phyloP scores from a whole-genome alignment of 2,888 invertebrate species.

The Theodoxus fluviatilis region DNA sequence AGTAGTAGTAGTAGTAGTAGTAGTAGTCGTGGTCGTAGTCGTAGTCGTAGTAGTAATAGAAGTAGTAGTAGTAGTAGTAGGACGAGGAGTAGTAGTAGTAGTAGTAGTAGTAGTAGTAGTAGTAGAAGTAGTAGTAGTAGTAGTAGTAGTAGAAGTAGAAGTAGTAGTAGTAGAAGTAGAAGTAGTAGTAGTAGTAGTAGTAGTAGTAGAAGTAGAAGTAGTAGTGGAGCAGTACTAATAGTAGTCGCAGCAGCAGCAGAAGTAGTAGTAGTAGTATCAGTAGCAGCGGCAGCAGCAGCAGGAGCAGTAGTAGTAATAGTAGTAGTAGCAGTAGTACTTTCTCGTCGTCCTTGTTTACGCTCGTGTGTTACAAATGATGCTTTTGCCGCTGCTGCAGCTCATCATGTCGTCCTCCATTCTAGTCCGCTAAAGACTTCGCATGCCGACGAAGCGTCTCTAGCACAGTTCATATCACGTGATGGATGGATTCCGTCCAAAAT shows the following conservation, averaged over 20 bases:
- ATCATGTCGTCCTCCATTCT: too few relatives aligned
- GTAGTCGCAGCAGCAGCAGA: conserved; percentile 11
- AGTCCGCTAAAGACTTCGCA: too few relatives aligned
- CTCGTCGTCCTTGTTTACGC: too few relatives aligned
- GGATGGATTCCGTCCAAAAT: too few relatives aligned
- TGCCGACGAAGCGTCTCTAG: too few relatives aligned
- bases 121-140: conserved; percentile 3
- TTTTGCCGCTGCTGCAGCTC: too few relatives aligned
- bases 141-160: background rate
- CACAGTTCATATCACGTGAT: too few relatives aligned
- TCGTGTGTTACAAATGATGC: too few relatives aligned
- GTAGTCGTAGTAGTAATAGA: conserved; percentile 17
- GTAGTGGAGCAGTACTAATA: conserved; percentile 5
- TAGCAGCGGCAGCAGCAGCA: too few relatives aligned
- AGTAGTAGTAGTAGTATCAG: conserved; percentile 25
- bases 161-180: conserved; percentile 9
- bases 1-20: background rate
- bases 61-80: background rate
- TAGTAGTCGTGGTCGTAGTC: background rate
- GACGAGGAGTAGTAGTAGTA: background rate
- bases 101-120: background rate
- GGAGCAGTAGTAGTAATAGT: conserved; percentile 16
- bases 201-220: conserved; percentile 21
- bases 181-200: conserved; percentile 21
- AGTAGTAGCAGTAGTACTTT: conserved; percentile 23